A percentile compares a stretch with the other conserved stretches of the same genome.
Evolutionary conservation across 1,140 invertebrate species (phyloP).

Genomic region (Meloidogyne hapla): DNA sequence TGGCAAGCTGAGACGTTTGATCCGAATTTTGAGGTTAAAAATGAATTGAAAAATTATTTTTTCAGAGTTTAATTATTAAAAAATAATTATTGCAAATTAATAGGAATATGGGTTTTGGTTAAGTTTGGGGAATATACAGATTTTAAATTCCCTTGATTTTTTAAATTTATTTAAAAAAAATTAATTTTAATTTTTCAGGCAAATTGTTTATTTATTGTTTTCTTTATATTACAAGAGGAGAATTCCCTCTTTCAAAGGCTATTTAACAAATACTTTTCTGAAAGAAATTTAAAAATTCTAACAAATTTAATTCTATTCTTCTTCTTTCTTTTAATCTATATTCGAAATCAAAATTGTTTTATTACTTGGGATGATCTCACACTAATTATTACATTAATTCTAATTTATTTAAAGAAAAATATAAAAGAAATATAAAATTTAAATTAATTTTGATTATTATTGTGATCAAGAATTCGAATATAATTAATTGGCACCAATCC

Average conservation of each 20-base stretch:
- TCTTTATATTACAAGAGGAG: background rate
- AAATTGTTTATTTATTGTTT: background rate
- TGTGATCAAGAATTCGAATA: conserved; percentile 63
- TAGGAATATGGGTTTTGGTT: no score
- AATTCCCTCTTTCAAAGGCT: background rate
- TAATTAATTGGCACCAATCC: conserved; percentile 69
- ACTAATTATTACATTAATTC: background rate
- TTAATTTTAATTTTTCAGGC: background rate
- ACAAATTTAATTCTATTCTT: background rate
- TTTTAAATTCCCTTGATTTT: no score
- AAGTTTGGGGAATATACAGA: no score
- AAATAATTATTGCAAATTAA: no score
- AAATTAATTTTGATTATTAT: background rate
- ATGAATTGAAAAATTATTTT: background rate
- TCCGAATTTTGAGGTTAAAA: background rate
- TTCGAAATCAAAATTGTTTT: background rate
- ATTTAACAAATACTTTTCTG: background rate
- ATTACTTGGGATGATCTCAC: conserved; percentile 5
- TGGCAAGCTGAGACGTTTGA: background rate
- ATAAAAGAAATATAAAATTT: background rate
- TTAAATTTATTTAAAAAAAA: no score
- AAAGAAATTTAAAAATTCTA: background rate
- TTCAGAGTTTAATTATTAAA: no score
- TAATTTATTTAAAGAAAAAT: background rate
- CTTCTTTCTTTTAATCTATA: background rate